Evolutionary conservation across 2,797 vertebrate genomes (phyloP).

Genomic region (Tamandua tetradactyla): DNA sequence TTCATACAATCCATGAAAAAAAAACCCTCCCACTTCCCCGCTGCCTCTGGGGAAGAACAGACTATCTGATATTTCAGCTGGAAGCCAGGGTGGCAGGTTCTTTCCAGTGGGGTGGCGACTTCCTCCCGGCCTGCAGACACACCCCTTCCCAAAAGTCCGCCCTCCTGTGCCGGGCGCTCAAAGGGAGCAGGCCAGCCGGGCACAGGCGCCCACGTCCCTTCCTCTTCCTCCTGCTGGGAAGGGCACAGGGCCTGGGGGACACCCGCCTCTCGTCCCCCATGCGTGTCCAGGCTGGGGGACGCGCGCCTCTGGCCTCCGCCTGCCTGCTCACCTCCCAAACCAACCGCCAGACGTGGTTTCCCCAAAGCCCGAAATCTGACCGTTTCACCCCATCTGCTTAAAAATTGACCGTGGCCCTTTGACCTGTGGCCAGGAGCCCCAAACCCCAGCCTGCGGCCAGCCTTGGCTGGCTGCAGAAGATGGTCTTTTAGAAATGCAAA

Average conservation of each 20-base stretch:
- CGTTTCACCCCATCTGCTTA: neutral
- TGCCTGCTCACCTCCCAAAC: slow-evolving; percentile 12
- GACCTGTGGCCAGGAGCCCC: neutral
- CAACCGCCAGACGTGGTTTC: neutral
- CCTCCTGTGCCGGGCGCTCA: slow-evolving; percentile 52
- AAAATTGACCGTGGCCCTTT: neutral
- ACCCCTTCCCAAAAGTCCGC: slow-evolving; percentile 76
- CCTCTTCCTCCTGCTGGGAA: slow-evolving; percentile 76
- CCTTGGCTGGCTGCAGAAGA: neutral
- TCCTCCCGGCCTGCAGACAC: slow-evolving; percentile 72
- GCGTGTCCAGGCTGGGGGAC: too few relatives aligned
- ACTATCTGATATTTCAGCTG: slow-evolving; percentile 79
- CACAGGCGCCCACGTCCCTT: slow-evolving; percentile 72
- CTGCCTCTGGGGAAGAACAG: slow-evolving; percentile 67
- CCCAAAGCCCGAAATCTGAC: neutral
- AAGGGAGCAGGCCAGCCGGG: slow-evolving; percentile 46
- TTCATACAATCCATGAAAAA: slow-evolving; percentile 65
- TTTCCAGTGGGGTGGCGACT: slow-evolving; percentile 78
- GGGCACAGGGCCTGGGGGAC: slow-evolving; percentile 19
- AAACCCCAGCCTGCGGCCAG: neutral
- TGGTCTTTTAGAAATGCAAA: neutral
- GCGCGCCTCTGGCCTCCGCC: neutral
- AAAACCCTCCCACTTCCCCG: slow-evolving; percentile 1
- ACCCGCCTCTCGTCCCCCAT: rapidly evolving
- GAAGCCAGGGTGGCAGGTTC: slow-evolving; percentile 76